Conservation (phyloP, 2,113 vertebrate species). For the Aphelocoma coerulescens region DNA sequence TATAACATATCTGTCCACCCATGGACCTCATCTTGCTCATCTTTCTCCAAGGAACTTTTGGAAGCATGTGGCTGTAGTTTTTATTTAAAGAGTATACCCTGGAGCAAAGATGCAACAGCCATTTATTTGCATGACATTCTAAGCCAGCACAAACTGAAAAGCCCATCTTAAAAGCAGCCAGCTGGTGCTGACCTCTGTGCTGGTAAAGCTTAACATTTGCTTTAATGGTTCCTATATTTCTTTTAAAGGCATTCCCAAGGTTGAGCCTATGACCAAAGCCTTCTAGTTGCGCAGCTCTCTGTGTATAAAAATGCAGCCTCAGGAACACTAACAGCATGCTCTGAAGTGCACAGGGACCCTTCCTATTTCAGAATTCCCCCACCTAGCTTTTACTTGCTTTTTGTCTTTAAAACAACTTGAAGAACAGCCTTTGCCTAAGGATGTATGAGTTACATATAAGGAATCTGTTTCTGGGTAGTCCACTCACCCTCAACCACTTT, state of each 20-base stretch:
- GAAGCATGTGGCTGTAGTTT: background rate
- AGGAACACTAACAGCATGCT: background rate
- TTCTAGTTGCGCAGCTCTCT: background rate
- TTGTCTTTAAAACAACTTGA: background rate
- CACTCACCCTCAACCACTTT: background rate
- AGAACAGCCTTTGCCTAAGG: background rate
- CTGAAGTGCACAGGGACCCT: background rate
- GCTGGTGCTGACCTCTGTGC: background rate
- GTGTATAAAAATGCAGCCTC: background rate
- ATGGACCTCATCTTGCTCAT: background rate
- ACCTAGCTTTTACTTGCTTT: background rate
- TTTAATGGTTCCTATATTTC: background rate
- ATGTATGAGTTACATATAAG: background rate
- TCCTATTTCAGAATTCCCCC: background rate
- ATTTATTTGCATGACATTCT: background rate
- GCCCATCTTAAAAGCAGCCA: background rate
- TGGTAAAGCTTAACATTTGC: background rate
- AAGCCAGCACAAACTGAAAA: background rate
- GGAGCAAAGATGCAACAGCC: background rate
- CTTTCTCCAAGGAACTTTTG: background rate
- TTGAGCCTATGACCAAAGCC: background rate
- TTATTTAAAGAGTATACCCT: background rate
- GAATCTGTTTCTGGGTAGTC: background rate
- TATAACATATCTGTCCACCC: accelerated
- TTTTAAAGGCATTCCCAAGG: background rate